These are phyloP conservation scores for Percina caprodes DNA, from an alignment of 2,113 vertebrate species.

Conservation along the genomic window DNA sequence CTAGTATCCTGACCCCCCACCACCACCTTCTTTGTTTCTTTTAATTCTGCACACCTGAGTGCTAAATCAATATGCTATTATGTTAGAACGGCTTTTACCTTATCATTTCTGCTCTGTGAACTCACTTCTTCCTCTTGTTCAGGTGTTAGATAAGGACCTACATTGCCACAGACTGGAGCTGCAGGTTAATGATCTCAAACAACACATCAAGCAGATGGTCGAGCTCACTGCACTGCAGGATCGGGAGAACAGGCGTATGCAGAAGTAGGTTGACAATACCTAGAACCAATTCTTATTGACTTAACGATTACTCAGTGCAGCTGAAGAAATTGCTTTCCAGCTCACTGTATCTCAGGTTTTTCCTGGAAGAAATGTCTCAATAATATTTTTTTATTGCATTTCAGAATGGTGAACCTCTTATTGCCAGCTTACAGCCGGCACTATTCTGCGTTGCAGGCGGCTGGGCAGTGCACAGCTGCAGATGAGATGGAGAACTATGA, in stretches of 20 bases:
- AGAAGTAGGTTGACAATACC: slow-evolving; percentile 85
- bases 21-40: slow-evolving; percentile 12
- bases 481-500: slow-evolving; percentile 85
- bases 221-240: slow-evolving; percentile 89
- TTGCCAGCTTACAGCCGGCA: slow-evolving; percentile 88
- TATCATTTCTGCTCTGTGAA: slow-evolving; percentile 34
- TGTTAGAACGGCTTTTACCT: slow-evolving; percentile 23
- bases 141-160: slow-evolving; percentile 90
- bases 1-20: slow-evolving; percentile 19
- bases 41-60: slow-evolving; percentile 10
- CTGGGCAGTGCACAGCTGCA: slow-evolving; percentile 74
- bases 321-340: slow-evolving; percentile 5
- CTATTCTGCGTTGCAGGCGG: slow-evolving; percentile 76
- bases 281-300: neutral
- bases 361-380: neutral
- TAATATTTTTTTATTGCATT: slow-evolving; percentile 28
- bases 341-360: neutral
- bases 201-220: slow-evolving; percentile 88
- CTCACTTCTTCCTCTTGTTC: slow-evolving; percentile 16
- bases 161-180: slow-evolving; percentile 87
- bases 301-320: neutral
- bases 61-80: slow-evolving; percentile 26
- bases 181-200: slow-evolving; percentile 90
- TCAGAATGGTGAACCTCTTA: slow-evolving; percentile 88
- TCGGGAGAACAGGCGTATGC: slow-evolving; percentile 89